Conservation (phyloP, 2,797 vertebrate genomes). For the Muscicapa comitata region DNA sequence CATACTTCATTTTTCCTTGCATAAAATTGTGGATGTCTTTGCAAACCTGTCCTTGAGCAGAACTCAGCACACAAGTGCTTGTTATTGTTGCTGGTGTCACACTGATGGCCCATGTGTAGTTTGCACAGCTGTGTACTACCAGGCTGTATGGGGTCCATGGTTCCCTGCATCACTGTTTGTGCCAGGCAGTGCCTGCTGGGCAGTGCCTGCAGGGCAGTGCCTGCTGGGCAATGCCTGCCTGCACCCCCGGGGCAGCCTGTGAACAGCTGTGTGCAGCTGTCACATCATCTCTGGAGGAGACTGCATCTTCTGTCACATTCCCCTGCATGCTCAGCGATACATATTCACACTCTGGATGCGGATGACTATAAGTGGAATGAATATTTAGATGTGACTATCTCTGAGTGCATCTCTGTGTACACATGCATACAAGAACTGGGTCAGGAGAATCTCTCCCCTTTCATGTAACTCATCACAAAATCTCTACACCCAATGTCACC, state of each 20-base stretch:
- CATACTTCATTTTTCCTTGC: background rate
- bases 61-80: background rate
- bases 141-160: background rate
- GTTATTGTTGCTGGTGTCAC: background rate
- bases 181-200: background rate
- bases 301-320: background rate
- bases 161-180: background rate
- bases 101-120: background rate
- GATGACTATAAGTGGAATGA: background rate
- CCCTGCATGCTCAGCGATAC: background rate
- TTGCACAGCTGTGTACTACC: background rate
- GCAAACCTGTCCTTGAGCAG: slow-evolving; percentile 6
- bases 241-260: background rate
- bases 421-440: background rate
- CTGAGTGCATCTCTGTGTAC: background rate
- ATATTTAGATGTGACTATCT: background rate
- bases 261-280: slow-evolving; percentile 20
- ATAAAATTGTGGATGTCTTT: background rate
- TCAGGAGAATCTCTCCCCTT: background rate
- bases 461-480: background rate
- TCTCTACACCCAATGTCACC: slow-evolving; percentile 20
- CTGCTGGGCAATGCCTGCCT: background rate
- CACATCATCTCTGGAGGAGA: slow-evolving; percentile 28
- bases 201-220: background rate
- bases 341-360: background rate